phyloP scores from a whole-genome alignment of 2,113 vertebrate genomes.

The Etheostoma spectabile region DNA sequence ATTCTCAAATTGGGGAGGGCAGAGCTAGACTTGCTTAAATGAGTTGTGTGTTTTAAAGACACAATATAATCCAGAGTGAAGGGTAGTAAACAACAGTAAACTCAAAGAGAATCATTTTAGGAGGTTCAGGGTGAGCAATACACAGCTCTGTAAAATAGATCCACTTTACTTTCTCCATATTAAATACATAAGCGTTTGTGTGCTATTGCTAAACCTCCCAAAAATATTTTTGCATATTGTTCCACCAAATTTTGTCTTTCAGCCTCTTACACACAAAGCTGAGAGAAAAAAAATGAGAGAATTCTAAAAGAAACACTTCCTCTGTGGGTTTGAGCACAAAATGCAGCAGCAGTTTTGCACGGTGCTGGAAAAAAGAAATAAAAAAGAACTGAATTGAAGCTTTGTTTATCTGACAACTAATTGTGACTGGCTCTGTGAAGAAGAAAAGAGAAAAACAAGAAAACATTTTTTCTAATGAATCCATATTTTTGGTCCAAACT shows the following conservation, averaged over 20 bases:
- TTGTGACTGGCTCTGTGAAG: not conserved
- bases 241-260: not conserved
- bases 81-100: slow-evolving; percentile 24
- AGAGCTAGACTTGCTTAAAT: slow-evolving; percentile 25
- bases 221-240: not conserved
- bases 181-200: not conserved
- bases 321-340: not conserved
- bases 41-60: not conserved
- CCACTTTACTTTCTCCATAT: slow-evolving; percentile 2
- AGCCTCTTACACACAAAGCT: not conserved
- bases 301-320: not conserved
- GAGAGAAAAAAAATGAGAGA: not conserved
- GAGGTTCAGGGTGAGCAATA: slow-evolving; percentile 9
- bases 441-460: not conserved
- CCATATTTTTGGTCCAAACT: not conserved
- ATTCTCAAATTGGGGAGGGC: slow-evolving; percentile 25
- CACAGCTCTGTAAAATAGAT: not conserved
- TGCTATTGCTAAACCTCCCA: not conserved
- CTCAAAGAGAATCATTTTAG: not conserved
- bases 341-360: not conserved
- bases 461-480: not conserved
- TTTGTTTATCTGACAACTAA: not conserved
- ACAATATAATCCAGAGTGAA: slow-evolving; percentile 12
- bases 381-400: not conserved
- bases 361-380: not conserved